Evolutionary conservation across 2,888 invertebrate genomes (phyloP), one percentile per base, ranked within the genome.

Genomic region (Alviniconcha strummeri): DNA sequence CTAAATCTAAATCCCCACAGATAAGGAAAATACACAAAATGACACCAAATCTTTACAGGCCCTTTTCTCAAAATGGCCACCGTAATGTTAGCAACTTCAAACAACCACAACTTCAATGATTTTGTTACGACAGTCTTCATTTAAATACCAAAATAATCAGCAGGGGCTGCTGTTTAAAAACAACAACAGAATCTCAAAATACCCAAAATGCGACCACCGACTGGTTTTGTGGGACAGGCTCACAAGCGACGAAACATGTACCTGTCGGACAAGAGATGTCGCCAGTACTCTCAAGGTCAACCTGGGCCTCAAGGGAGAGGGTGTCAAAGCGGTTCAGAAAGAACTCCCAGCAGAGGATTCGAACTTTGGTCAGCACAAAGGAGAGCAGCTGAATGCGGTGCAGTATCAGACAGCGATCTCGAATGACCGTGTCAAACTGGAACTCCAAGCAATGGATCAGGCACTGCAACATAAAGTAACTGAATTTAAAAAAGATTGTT

Each of bases 341-440:
- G 95, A 99, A 99, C 87, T 99, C 98, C 99, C 99, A 99, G 0
- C 97, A 96, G 19, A 99, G 95, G 85, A 99, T 97, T 90, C 96
- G 96, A 77, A 98, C 95, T 93, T 98, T 97, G 89, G 97, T 97
- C 60, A 99, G 95, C 4, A 97, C 97, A 93, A 98, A 98, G 93
- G 98, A 97, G 8, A 99, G 95, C 93, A 99, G 97, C 93, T 98
- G 98, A 82, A 99, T 95, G 3, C 98, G 97, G 93, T 99, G 98
- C 72, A 99, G 95, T 60, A 99, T 97, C 96, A 99, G 97, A 0
- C 99, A 98, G 72, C 99, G 96, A 94, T 99, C 99, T 85, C 97
- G 96, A 85, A 99, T 98, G 86, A 99, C 98, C 85, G 97, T 96
- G 95, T 99, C 99, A 94, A 99, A 99, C 95, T 99, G 99, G 0